phyloP scores from a whole-genome alignment of 1,140 invertebrate genomes.

The Lordiphosa clarofinis region DNA sequence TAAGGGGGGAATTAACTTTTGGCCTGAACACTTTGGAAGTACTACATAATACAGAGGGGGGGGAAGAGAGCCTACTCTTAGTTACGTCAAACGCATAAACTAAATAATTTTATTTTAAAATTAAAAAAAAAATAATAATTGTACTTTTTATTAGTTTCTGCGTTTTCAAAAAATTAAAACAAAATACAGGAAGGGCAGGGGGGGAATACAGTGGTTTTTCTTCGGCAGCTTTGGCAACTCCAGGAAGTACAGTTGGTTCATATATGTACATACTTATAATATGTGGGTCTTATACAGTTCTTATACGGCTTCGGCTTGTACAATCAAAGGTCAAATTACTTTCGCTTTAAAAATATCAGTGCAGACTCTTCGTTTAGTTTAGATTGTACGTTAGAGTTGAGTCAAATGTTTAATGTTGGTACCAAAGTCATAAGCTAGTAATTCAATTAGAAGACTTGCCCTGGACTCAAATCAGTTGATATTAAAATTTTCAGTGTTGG shows the following conservation, averaged over 20 bases:
- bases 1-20: conserved; percentile 53
- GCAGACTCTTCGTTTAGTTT: too few relatives aligned
- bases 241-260: not conserved
- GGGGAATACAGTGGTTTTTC: conserved; percentile 32
- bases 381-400: too few relatives aligned
- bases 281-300: too few relatives aligned
- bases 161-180: conserved; percentile 40
- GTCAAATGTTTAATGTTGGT: too few relatives aligned
- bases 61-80: conserved; percentile 10
- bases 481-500: too few relatives aligned
- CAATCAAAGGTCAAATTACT: too few relatives aligned
- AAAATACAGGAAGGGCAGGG: conserved; percentile 27
- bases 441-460: too few relatives aligned
- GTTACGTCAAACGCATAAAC: conserved; percentile 45
- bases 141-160: conserved; percentile 68
- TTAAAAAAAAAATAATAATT: conserved; percentile 38
- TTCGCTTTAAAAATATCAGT: too few relatives aligned
- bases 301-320: too few relatives aligned
- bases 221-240: conserved; percentile 8
- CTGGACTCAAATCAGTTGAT: too few relatives aligned
- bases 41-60: conserved; percentile 58
- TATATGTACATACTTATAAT: too few relatives aligned
- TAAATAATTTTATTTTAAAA: conserved; percentile 22
- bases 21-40: conserved; percentile 74
- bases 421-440: too few relatives aligned